These are phyloP conservation scores for Callaeas wilsoni DNA, from an alignment of 2,113 vertebrate species.

Conservation along the genomic window DNA sequence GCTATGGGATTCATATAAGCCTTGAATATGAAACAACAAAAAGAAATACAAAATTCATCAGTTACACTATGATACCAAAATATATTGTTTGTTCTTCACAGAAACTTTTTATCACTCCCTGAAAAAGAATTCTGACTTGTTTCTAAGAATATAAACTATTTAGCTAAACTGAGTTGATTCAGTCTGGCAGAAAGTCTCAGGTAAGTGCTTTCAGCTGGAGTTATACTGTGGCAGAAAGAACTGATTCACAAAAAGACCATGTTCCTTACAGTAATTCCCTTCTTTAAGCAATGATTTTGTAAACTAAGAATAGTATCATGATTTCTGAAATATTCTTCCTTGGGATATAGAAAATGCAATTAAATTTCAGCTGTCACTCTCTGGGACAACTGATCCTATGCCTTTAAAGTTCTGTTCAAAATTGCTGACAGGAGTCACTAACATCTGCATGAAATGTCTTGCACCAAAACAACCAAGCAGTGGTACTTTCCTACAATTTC, in stretches of 20 bases:
- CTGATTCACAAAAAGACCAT: not conserved
- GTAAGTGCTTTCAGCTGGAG: not conserved
- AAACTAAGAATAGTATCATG: not conserved
- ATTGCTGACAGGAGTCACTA: not conserved
- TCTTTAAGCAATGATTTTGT: not conserved
- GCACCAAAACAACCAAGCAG: not conserved
- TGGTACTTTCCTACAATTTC: not conserved
- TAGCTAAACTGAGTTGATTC: not conserved
- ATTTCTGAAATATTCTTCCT: not conserved
- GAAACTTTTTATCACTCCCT: not conserved
- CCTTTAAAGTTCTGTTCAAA: not conserved
- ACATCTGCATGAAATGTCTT: not conserved
- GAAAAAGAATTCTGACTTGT: not conserved
- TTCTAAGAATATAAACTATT: not conserved
- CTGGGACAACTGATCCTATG: not conserved
- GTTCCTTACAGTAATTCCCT: not conserved
- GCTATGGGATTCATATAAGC: constrained; percentile 98
- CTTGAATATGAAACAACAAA: constrained; percentile 66
- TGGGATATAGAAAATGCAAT: not conserved
- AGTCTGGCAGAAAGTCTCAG: not conserved
- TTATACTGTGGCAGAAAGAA: not conserved
- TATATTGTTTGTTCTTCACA: not conserved
- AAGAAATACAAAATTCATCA: not conserved
- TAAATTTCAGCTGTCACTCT: not conserved
- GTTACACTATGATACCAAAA: not conserved